Conservation (phyloP, 2,888 invertebrate species). For the Oscheius sp. region DNA sequence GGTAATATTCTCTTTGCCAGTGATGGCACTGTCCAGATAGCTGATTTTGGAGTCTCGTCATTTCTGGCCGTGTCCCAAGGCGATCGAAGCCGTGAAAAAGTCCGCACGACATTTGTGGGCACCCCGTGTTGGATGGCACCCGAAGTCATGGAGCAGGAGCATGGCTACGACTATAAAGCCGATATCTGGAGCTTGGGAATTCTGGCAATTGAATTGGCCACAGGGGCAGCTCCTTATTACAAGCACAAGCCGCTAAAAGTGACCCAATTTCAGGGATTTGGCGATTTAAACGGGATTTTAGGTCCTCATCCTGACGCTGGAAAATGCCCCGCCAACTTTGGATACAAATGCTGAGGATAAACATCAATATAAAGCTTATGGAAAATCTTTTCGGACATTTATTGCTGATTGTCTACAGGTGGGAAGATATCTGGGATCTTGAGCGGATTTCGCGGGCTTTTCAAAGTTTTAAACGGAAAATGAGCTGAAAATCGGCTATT, state of each 20-base stretch:
- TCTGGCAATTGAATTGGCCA: slow-evolving; percentile 97
- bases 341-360: slow-evolving; percentile 95
- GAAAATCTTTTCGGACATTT: slow-evolving; percentile 96
- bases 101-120: slow-evolving; percentile 96
- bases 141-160: slow-evolving; percentile 94
- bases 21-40: slow-evolving; percentile 96
- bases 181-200: slow-evolving; percentile 94
- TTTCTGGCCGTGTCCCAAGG: slow-evolving; percentile 90
- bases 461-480: too few relatives aligned
- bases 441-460: too few relatives aligned
- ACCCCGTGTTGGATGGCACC: slow-evolving; percentile 82
- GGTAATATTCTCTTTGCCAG: slow-evolving; percentile 96
- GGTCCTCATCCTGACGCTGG: background rate
- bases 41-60: slow-evolving; percentile 89
- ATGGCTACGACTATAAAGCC: slow-evolving; percentile 91
- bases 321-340: slow-evolving; percentile 85
- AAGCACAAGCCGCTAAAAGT: slow-evolving; percentile 85
- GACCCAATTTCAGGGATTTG: background rate
- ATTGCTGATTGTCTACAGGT: slow-evolving; percentile 95
- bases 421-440: too few relatives aligned
- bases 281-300: background rate
- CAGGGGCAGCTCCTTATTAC: slow-evolving; percentile 97
- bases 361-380: slow-evolving; percentile 89
- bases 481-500: too few relatives aligned
- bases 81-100: slow-evolving; percentile 87